Percentiles rank a stretch among this genome's conserved stretches.
Evolutionary conservation across 2,113 vertebrate genomes (phyloP).

Genomic region (Thunnus thynnus): DNA sequence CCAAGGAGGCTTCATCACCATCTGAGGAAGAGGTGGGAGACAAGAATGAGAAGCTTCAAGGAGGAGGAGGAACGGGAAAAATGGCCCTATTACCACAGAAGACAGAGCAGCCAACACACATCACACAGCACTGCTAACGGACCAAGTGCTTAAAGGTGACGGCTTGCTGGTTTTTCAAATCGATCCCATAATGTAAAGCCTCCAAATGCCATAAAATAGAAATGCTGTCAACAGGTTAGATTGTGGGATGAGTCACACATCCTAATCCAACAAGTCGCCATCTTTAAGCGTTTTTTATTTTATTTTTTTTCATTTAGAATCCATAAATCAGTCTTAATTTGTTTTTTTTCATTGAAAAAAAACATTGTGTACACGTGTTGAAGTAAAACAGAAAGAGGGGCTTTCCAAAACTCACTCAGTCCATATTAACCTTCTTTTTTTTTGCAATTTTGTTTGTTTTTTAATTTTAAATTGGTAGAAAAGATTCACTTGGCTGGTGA

Average conservation of each 20-base stretch:
- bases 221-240: slow-evolving; percentile 22
- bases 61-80: slow-evolving; percentile 21
- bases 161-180: slow-evolving; percentile 12
- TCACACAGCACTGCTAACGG: slow-evolving; percentile 28
- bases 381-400: not conserved
- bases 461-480: slow-evolving; percentile 13
- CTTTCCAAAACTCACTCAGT: slow-evolving; percentile 14
- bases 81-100: slow-evolving; percentile 4
- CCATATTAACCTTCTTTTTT: not conserved
- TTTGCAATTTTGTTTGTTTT: not conserved
- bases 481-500: slow-evolving; percentile 2
- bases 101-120: slow-evolving; percentile 18
- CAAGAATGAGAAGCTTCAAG: not conserved
- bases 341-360: not conserved
- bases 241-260: slow-evolving; percentile 20
- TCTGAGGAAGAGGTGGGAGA: slow-evolving; percentile 77
- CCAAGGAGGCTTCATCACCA: slow-evolving; percentile 95
- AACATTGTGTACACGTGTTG: not conserved
- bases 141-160: slow-evolving; percentile 46
- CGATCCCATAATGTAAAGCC: slow-evolving; percentile 1
- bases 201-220: slow-evolving; percentile 1
- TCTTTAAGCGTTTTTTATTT: slow-evolving; percentile 18
- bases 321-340: not conserved
- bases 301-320: not conserved
- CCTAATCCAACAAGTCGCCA: slow-evolving; percentile 11